These are phyloP conservation scores for Gila robusta DNA, from an alignment of 2,797 vertebrate genomes.

Conservation along the genomic window DNA sequence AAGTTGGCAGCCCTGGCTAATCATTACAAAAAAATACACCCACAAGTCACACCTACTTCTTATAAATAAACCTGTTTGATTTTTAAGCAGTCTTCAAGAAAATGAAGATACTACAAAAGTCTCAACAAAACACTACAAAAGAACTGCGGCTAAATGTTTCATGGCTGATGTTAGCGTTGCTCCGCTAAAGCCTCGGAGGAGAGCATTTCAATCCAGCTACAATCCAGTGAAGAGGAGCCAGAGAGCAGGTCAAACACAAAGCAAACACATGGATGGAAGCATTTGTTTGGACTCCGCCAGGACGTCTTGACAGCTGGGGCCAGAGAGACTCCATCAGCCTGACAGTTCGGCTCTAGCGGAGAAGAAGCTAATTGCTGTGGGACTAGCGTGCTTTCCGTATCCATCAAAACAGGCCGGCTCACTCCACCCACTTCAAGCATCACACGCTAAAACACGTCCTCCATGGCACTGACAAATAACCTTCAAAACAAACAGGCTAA, in stretches of 20 bases:
- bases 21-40: too few species aligned
- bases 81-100: background rate
- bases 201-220: background rate
- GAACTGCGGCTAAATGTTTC: background rate
- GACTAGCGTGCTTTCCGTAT: conserved; percentile 77
- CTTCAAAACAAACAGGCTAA: conserved; percentile 69
- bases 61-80: too few species aligned
- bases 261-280: conserved; percentile 75
- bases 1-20: too few species aligned
- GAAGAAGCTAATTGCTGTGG: conserved; percentile 83
- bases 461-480: conserved; percentile 67
- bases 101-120: background rate
- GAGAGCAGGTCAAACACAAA: conserved; percentile 71
- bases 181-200: conserved; percentile 1
- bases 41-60: too few species aligned
- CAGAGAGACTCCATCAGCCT: conserved; percentile 77
- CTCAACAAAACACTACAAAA: background rate
- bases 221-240: conserved; percentile 21
- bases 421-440: background rate
- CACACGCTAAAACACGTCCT: background rate
- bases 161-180: background rate
- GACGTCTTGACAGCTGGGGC: conserved; percentile 68
- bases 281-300: conserved; percentile 75
- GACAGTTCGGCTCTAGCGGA: conserved; percentile 77
- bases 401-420: conserved; percentile 69